Evolutionary conservation across 2,113 vertebrate species (phyloP), one percentile per base, ranked within the genome.

Genomic region (Tapirus terrestris): DNA sequence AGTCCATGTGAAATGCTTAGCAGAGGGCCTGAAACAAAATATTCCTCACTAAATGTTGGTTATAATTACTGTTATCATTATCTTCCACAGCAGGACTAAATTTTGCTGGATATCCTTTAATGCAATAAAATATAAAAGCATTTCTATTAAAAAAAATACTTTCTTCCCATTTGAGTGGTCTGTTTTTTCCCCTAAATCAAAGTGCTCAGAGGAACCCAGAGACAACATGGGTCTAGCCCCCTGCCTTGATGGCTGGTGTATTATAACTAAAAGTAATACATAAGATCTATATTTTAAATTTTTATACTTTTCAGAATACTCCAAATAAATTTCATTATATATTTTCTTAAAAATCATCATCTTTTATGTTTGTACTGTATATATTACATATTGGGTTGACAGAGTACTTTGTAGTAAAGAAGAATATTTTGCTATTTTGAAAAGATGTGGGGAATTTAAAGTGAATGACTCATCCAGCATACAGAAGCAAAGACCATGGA

Each of bases 341-440:
- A 3, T 94, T 93, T 87, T 91, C 63, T 65, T 92, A 23, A 82
- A 94, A 83, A 81, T 31, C 2, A 29, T 23, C 16, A 58, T 48
- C 60, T 82, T 94, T 96, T 79, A 77, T 84, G 73, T 88, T 84
- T 96, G 12, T 90, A 39, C 23, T 80, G 0, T 80, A 75, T 94
- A 25, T 65, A 36, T 89, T 97, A 56, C 27, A 6, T 75, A 70
- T 91, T 33, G 73, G 25, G 3, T 91, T 88, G 61, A 92, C 45
- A 89, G 4, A 60, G 8, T 67, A 75, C 45, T 97, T 92, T 72
- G n/a, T 39, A 39, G 39, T 39, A 39, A 39, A 39, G 63, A 73
- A 97, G 65, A 94, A 21, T 48, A 87, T 20, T 97, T 67, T 89
- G 81, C n/a, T 95, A 23, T 88, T 97, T 97, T 87, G n/a, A 51